phyloP scores from a whole-genome alignment of 2,797 vertebrate species.

The Tragelaphus oryx region DNA sequence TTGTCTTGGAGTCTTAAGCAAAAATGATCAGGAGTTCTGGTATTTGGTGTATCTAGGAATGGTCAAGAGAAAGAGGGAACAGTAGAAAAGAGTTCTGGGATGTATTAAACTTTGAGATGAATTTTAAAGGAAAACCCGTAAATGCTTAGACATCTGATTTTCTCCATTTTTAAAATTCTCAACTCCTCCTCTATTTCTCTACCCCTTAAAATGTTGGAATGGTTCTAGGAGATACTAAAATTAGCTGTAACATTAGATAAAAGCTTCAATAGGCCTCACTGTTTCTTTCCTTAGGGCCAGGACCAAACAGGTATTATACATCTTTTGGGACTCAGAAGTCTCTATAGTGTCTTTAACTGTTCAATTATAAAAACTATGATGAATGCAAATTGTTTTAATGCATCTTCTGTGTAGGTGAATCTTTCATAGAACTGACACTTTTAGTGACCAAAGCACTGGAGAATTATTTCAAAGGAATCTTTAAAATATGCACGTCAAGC shows the following conservation, averaged over 20 bases:
- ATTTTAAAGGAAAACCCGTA: conserved; percentile 29
- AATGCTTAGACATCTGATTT: background rate
- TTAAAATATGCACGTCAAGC: background rate
- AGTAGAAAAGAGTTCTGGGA: background rate
- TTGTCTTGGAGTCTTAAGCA: background rate
- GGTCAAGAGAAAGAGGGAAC: background rate
- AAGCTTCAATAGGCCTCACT: background rate
- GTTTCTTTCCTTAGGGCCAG: background rate
- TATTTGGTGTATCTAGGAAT: background rate
- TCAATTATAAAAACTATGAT: conserved; percentile 55
- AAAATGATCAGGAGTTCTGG: background rate
- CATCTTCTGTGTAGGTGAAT: conserved; percentile 45
- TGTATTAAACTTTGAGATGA: background rate
- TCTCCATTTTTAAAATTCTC: background rate
- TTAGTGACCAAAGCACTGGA: conserved; percentile 48
- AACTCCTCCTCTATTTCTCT: background rate
- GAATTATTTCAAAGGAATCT: conserved; percentile 53
- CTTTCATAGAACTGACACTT: conserved; percentile 25
- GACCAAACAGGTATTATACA: background rate
- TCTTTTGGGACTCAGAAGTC: background rate
- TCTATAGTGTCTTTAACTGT: conserved; percentile 56
- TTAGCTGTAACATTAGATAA: background rate
- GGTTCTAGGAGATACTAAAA: background rate
- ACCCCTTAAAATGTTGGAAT: background rate
- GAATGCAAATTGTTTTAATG: conserved; percentile 38